These are phyloP conservation scores for Bradypus variegatus DNA, from an alignment of 2,797 vertebrate species.

Conservation along the genomic window DNA sequence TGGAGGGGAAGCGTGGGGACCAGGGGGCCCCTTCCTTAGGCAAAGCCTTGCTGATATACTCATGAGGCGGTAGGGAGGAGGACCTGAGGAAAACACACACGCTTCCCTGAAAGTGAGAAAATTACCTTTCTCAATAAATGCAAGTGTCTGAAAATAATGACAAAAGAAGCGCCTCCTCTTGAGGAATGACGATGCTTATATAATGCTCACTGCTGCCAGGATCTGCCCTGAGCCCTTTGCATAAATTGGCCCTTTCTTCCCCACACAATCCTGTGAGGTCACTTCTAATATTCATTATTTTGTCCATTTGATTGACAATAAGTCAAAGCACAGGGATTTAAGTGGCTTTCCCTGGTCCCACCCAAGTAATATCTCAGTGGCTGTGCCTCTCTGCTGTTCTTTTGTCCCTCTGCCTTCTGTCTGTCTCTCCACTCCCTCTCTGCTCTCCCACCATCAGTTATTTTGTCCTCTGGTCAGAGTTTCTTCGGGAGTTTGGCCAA, in stretches of 20 bases:
- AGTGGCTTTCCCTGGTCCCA: background rate
- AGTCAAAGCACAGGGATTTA: background rate
- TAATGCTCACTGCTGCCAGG: fast-evolving
- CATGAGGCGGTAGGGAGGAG: background rate
- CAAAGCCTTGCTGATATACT: background rate
- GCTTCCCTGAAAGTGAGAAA: background rate
- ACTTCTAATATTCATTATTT: background rate
- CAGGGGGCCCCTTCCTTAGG: background rate
- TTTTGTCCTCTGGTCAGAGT: background rate
- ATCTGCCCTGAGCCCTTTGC: fast-evolving
- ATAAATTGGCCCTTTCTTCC: fast-evolving
- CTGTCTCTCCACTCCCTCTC: background rate
- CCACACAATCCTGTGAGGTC: fast-evolving
- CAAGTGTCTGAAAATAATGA: background rate
- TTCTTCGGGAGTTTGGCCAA: background rate
- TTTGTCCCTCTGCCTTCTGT: background rate
- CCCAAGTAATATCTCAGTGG: too few relatives aligned
- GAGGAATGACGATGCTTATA: background rate
- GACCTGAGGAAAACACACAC: background rate
- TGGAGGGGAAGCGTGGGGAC: too few relatives aligned
- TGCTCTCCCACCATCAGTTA: too few relatives aligned
- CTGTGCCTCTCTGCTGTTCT: background rate
- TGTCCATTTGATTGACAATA: background rate
- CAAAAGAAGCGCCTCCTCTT: background rate
- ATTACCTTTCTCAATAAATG: background rate